Conservation (phyloP, 37 sponge, comb jelly and placozoan species). For the Petrosia ficiformis region DNA sequence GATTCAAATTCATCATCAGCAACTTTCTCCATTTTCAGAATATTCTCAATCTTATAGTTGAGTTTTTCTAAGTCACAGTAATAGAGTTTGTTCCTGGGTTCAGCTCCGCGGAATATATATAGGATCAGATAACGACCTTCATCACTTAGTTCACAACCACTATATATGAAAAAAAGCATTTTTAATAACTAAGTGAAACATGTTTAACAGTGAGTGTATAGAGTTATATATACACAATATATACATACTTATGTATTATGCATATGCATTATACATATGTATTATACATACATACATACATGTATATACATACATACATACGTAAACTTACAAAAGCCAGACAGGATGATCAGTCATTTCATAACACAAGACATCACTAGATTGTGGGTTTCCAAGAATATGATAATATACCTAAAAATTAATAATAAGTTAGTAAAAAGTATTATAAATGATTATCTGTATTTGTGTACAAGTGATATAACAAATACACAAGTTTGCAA, state of each 20-base stretch:
- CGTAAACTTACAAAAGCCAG: slow-evolving; percentile 74
- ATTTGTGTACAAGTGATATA: not conserved
- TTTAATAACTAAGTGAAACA: not conserved
- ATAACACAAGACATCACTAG: slow-evolving; percentile 77
- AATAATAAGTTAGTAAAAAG: not conserved
- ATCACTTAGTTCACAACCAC: slow-evolving; percentile 74
- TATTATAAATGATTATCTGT: not conserved
- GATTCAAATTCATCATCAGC: slow-evolving; percentile 94
- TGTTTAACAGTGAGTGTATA: not conserved
- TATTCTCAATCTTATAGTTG: not conserved
- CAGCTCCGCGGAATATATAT: slow-evolving; percentile 63
- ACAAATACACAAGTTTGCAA: too few relatives aligned
- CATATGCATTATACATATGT: too few relatives aligned
- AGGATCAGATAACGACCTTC: slow-evolving; percentile 78
- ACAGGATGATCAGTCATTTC: slow-evolving; percentile 82
- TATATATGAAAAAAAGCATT: not conserved
- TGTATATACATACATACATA: not conserved
- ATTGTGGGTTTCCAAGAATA: slow-evolving; percentile 62
- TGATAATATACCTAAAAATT: slow-evolving; percentile 83
- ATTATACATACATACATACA: too few relatives aligned
- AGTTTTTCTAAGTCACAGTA: slow-evolving; percentile 60
- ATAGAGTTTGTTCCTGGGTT: slow-evolving; percentile 79
- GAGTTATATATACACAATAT: too few relatives aligned
- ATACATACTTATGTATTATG: too few relatives aligned
- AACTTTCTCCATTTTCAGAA: slow-evolving; percentile 53